Base-by-base conservation (phyloP, 2,888 invertebrate species). In the Eupithecia centaureata region DNA sequence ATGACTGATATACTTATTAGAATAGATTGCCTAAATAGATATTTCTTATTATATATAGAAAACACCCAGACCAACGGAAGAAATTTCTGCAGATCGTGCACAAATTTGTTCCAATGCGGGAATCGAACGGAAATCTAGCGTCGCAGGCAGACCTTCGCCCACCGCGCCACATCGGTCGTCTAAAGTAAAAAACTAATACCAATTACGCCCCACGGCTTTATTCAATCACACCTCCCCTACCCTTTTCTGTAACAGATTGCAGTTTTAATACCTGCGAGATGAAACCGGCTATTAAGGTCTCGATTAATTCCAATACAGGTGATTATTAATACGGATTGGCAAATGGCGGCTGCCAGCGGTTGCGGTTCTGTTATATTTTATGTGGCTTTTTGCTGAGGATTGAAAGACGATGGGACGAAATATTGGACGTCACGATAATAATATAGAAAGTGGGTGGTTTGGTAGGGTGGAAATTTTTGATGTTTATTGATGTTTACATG, bases 251-350 rank as follows among this genome's bases (percentile, higher is more conserved):
- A 70, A 74, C 73, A 72, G 61, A 69, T 65, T 63, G 65, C 54
- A 59, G 47, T 38, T 69, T 65, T 69, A 65, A 69, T 69, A 61
- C 42, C 59, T 51, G 38, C 65, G 47, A 60, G 33, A 65, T 47
- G 54, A 58, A 68, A 59, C 63, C 7, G 54, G 63, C 33, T 58
- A 38, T 68, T 66, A 63, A 42, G 32, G n/a, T 32, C 62, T 58
- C 68, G 64, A 72, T 72, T 68, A 68, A 72, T 68, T 67, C 66
- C 66, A 57, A 71, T 63, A 67, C 63, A 38, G 60, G 65, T 52
- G 54, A 64, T 72, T 68, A 69, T 72, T 67, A 69, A 67, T 62
- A 69, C 63, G 67, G 69, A 72, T 72, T 67, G 68, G 57, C 18
- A 32, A 52, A 47, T 18, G 42, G 42, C 47, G 18, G 47, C 51